A percentile compares a stretch with the other conserved stretches of the same genome.
Evolutionary conservation across 2,113 vertebrate species (phyloP).

Genomic region (Tetrao urogallus): DNA sequence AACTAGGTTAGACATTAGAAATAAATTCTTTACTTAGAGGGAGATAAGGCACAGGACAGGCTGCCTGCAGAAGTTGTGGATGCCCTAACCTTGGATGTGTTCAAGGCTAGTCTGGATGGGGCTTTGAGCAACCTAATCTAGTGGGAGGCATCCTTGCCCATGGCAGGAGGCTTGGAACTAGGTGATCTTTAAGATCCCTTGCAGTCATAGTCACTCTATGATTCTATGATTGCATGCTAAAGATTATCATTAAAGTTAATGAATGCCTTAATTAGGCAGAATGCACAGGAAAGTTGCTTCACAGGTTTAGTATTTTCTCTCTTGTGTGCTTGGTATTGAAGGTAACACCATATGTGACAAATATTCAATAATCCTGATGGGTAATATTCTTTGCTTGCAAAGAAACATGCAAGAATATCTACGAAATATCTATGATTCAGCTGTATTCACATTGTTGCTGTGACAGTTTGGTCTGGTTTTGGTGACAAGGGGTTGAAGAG

Average conservation of each 20-base stretch:
- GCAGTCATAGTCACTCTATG: background rate
- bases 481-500: too few species aligned
- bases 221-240: background rate
- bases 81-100: background rate
- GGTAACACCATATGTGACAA: background rate
- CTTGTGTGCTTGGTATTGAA: background rate
- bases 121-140: background rate
- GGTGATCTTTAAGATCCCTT: background rate
- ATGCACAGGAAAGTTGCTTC: background rate
- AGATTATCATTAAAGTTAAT: background rate
- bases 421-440: background rate
- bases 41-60: background rate
- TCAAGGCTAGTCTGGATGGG: background rate
- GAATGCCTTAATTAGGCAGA: background rate
- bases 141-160: background rate
- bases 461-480: too few species aligned
- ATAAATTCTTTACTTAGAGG: background rate
- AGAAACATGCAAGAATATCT: background rate
- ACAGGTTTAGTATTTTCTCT: background rate
- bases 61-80: background rate
- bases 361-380: background rate
- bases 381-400: background rate
- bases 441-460: background rate
- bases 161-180: background rate
- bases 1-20: background rate